phyloP scores from a whole-genome alignment of 2,113 vertebrate species.

The Tachysurus fulvidraco region DNA sequence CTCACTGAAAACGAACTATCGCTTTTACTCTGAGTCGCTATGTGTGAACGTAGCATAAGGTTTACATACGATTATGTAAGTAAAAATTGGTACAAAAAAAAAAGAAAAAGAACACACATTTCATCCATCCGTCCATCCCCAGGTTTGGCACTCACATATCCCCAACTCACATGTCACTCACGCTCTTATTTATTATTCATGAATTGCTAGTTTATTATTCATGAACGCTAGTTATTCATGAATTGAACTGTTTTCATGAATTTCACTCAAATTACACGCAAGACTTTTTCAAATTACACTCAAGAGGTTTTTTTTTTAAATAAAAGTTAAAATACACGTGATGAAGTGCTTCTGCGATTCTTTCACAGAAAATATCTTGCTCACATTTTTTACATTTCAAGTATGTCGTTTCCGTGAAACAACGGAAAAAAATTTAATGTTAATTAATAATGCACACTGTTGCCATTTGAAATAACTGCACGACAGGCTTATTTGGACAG shows the following conservation, averaged over 20 bases:
- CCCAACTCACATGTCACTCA: background rate
- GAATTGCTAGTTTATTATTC: no score
- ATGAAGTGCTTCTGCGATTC: background rate
- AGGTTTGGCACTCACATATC: no score
- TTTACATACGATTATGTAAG: background rate
- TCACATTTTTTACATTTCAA: background rate
- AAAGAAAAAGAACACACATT: background rate
- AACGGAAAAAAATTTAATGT: conserved; percentile 10
- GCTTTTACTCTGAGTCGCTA: no score
- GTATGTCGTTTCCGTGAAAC: background rate
- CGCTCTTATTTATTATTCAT: no score
- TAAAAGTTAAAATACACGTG: background rate
- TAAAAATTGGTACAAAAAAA: background rate
- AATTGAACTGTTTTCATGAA: background rate
- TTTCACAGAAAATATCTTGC: background rate
- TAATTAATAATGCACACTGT: background rate
- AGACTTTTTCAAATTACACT: background rate
- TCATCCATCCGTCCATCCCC: no score
- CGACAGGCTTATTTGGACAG: background rate
- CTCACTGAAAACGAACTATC: no score
- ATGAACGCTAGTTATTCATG: no score
- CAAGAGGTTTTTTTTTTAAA: background rate
- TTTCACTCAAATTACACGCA: background rate
- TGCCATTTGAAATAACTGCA: background rate
- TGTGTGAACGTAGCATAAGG: background rate